Base-by-base conservation (phyloP, 1,140 invertebrate genomes). In the Brachionus rotundiformis region DNA sequence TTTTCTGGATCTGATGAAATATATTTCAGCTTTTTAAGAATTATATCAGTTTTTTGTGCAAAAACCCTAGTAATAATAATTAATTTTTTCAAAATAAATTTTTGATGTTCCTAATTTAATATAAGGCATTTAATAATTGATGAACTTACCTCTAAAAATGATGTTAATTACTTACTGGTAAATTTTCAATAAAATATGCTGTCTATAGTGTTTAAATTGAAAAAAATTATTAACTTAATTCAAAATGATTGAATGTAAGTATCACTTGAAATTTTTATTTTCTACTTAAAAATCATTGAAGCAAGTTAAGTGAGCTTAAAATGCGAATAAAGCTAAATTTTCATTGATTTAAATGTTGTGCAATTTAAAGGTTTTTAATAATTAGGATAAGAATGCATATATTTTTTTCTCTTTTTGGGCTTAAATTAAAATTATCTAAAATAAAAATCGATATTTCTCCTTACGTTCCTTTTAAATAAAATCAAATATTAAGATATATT, bases 371-470 rank as follows among this genome's bases (percentile, higher is more conserved):
- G 25, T 33, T 63, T 11, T 13, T 11, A 63, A 63, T 63, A 63
- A 63, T 63, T 63, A 63, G 29, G 25, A n/a, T 63, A 29, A 2
- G 7, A 29, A 63, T 63, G 61, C 61, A 63, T 16, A 54, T 54
- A 25, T 29, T 63, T 63, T 59, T 61, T 63, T 29, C 29, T 27
- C 23, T 63, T 63, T 63, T 27, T 63, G 29, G 29, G 29, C 29
- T 63, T 63, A 33, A 63, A 63, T 63, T 63, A 63, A 63, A 63
- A 63, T 63, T 63, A 63, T 63, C 61, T 63, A 25, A 63, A 29
- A 19, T 10, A 63, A 63, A 63, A 63, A 63, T 63, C 61, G 61
- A 63, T 63, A 63, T 29, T 63, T 63, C 29, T 63, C 3, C 25
- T 63, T 63, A 29, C 29, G 61, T 63, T 63, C 29, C 25, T 33